These are phyloP conservation scores for Microctonus aethiopoides DNA, from an alignment of 2,888 invertebrate species.

Conservation along the genomic window DNA sequence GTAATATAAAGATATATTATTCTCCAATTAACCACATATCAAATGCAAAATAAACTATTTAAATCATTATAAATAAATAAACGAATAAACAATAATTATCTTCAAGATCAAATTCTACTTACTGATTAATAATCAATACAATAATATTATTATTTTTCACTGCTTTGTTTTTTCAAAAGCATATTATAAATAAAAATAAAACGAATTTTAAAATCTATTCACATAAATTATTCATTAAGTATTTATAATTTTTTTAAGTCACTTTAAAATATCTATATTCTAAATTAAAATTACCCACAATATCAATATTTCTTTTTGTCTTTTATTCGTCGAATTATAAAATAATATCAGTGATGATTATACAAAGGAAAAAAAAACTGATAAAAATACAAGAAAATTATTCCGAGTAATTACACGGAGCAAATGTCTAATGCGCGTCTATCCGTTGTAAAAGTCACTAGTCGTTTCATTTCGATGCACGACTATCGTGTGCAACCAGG, in stretches of 20 bases:
- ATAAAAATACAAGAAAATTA: not conserved
- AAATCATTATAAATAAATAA: not conserved
- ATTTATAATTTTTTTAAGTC: not conserved
- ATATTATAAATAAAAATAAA: not conserved
- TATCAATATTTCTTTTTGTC: not conserved
- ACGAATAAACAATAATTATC: too few species aligned
- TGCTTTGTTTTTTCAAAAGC: not conserved
- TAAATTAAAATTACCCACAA: not conserved
- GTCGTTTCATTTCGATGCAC: conserved; percentile 33
- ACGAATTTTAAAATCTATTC: not conserved
- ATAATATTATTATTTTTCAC: not conserved
- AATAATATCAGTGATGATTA: too few species aligned
- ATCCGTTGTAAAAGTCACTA: conserved; percentile 42
- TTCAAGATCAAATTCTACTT: not conserved
- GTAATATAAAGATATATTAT: not conserved
- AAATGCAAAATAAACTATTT: not conserved
- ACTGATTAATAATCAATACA: not conserved
- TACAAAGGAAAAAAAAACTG: not conserved
- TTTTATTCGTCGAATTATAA: not conserved
- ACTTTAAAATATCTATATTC: not conserved
- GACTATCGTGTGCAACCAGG: conserved; percentile 4
- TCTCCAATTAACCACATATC: not conserved
- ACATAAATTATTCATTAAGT: not conserved
- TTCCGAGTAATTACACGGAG: not conserved
- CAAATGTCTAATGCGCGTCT: conserved; percentile 29